Evolutionary conservation across 2,113 vertebrate species (phyloP).

Genomic region (Rana temporaria): DNA sequence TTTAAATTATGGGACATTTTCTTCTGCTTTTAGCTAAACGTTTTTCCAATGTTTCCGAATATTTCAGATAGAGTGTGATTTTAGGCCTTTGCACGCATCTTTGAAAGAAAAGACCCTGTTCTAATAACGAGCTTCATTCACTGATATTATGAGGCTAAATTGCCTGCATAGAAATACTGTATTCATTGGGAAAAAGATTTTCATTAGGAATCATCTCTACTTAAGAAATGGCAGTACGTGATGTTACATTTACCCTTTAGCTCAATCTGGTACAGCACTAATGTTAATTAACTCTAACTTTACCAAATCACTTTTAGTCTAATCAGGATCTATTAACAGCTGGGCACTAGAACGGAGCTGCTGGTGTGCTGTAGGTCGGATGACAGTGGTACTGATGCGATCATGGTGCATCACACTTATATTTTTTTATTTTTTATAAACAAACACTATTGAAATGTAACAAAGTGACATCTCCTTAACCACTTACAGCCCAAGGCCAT

Average conservation of each 20-base stretch:
- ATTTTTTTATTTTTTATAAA: too few species aligned
- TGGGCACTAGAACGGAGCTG: too few species aligned
- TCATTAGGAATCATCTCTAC: conserved; percentile 21
- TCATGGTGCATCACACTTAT: too few species aligned
- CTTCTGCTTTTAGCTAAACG: conserved; percentile 25
- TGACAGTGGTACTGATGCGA: too few species aligned
- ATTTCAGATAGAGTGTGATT: neutral
- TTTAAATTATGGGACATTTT: conserved; percentile 28
- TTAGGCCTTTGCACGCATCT: conserved; percentile 1
- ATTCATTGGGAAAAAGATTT: conserved; percentile 25
- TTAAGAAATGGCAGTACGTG: neutral
- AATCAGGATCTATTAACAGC: too few species aligned
- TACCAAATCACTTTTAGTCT: neutral
- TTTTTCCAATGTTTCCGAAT: conserved; percentile 21
- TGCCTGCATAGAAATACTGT: neutral
- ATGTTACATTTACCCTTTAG: neutral
- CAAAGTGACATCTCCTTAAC: too few species aligned
- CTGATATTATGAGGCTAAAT: conserved; percentile 20
- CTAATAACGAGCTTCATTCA: conserved; percentile 15
- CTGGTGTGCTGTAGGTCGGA: too few species aligned
- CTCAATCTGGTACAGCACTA: neutral
- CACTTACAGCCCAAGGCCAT: too few species aligned
- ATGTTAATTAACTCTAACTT: neutral
- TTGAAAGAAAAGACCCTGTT: conserved; percentile 15
- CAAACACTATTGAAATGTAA: too few species aligned